phyloP scores from a whole-genome alignment of 1,140 invertebrate genomes.

The Conopomorpha cramerella region DNA sequence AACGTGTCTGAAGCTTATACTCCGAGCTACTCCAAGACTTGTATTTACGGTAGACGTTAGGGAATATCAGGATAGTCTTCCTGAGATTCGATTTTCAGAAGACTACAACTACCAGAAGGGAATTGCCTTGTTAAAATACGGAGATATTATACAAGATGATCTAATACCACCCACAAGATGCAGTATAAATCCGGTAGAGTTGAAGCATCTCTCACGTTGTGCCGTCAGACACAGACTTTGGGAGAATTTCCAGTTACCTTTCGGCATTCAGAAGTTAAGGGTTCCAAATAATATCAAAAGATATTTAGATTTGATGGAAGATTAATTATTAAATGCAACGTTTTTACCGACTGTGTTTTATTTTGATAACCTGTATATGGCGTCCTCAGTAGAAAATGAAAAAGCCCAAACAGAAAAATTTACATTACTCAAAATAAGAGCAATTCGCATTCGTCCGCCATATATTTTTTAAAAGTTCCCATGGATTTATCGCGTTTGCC shows the following conservation, averaged over 20 bases:
- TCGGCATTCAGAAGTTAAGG: slow-evolving; percentile 69
- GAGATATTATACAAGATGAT: slow-evolving; percentile 63
- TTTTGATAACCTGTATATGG: no score
- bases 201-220: slow-evolving; percentile 71
- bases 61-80: no score
- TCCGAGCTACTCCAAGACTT: slow-evolving; percentile 64
- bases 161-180: slow-evolving; percentile 65
- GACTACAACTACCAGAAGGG: slow-evolving; percentile 58
- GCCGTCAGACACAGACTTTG: slow-evolving; percentile 67
- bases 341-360: no score
- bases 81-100: no score
- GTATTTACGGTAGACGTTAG: slow-evolving; percentile 33
- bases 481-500: no score
- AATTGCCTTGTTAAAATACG: slow-evolving; percentile 66
- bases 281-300: slow-evolving; percentile 67
- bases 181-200: slow-evolving; percentile 63
- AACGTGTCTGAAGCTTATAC: slow-evolving; percentile 67
- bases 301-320: slow-evolving; percentile 74
- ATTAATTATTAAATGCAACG: no score
- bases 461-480: slow-evolving; percentile 4
- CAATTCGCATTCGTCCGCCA: no score
- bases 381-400: no score
- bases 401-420: no score
- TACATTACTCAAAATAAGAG: no score
- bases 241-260: slow-evolving; percentile 71